These are phyloP conservation scores for Drosophila trapezifrons DNA, from an alignment of 1,140 invertebrate species.

Conservation along the genomic window DNA sequence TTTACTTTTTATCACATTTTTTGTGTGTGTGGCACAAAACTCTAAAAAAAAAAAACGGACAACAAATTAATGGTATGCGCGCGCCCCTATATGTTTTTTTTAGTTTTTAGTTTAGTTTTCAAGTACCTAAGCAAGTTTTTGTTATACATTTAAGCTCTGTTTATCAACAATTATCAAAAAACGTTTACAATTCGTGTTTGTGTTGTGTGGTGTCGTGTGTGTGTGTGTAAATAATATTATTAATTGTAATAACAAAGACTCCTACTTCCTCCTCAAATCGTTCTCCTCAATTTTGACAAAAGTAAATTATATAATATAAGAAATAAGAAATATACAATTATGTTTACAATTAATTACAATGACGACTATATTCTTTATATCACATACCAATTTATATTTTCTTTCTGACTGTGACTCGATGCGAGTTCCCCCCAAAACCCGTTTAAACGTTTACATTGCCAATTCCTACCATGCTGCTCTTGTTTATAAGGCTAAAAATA, in stretches of 20 bases:
- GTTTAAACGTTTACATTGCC: conserved; percentile 60
- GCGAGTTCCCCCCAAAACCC: conserved; percentile 67
- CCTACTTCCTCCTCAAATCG: conserved; percentile 28
- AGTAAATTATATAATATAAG: conserved; percentile 61
- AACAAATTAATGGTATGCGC: conserved; percentile 47
- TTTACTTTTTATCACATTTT: conserved; percentile 48
- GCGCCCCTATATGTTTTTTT: conserved; percentile 38
- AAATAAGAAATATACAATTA: conserved; percentile 48
- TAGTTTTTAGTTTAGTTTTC: conserved; percentile 61
- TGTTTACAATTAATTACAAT: conserved; percentile 77
- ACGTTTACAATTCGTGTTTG: conserved; percentile 40
- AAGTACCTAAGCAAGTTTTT: conserved; percentile 44
- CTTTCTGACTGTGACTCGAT: conserved; percentile 78
- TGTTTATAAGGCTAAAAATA: conserved; percentile 39
- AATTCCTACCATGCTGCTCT: conserved; percentile 40
- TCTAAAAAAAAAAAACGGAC: conserved; percentile 40
- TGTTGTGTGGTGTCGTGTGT: conserved; percentile 31
- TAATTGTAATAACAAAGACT: conserved; percentile 58
- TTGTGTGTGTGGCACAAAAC: conserved; percentile 40
- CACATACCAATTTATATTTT: conserved; percentile 79
- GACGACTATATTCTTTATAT: conserved; percentile 84
- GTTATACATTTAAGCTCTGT: conserved; percentile 45
- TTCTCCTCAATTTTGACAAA: conserved; percentile 67
- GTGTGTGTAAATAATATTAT: conserved; percentile 36
- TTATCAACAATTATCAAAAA: conserved; percentile 52